Evolutionary conservation across 2,113 vertebrate genomes (phyloP).

Genomic region (Promerops cafer): DNA sequence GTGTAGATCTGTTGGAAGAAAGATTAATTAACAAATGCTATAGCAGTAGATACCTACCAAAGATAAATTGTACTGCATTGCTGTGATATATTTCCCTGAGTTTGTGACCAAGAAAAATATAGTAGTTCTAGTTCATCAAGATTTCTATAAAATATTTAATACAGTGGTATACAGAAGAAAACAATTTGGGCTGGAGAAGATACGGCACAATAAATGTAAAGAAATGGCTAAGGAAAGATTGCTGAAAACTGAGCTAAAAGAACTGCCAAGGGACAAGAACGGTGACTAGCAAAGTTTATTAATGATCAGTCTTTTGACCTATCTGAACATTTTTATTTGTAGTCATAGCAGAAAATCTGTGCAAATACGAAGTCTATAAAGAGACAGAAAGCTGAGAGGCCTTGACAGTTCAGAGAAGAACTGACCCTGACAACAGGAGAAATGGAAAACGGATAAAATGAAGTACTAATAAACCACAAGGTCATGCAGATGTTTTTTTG

Average conservation of each 20-base stretch:
- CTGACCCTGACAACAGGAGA: slow-evolving; percentile 38
- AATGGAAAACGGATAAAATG: slow-evolving; percentile 6
- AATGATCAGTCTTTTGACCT: neutral
- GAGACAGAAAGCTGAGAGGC: slow-evolving; percentile 5
- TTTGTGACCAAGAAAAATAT: neutral
- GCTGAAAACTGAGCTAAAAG: neutral
- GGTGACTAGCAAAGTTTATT: neutral
- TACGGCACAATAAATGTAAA: neutral
- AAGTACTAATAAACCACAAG: slow-evolving; percentile 51
- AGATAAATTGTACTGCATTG: neutral
- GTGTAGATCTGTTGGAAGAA: neutral
- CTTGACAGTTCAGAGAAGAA: slow-evolving; percentile 29
- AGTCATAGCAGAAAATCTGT: neutral
- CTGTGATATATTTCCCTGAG: neutral
- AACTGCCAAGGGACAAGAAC: neutral
- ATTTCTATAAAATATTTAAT: neutral
- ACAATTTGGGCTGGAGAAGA: neutral
- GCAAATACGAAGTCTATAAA: neutral
- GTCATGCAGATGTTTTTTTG: slow-evolving; percentile 51
- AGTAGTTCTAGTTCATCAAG: neutral
- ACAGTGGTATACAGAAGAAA: neutral
- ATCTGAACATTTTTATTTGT: neutral
- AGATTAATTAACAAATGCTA: neutral
- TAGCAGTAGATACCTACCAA: neutral
- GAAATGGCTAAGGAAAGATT: neutral